phyloP scores from a whole-genome alignment of 2,113 vertebrate genomes.

The Cynopterus brachyotis region DNA sequence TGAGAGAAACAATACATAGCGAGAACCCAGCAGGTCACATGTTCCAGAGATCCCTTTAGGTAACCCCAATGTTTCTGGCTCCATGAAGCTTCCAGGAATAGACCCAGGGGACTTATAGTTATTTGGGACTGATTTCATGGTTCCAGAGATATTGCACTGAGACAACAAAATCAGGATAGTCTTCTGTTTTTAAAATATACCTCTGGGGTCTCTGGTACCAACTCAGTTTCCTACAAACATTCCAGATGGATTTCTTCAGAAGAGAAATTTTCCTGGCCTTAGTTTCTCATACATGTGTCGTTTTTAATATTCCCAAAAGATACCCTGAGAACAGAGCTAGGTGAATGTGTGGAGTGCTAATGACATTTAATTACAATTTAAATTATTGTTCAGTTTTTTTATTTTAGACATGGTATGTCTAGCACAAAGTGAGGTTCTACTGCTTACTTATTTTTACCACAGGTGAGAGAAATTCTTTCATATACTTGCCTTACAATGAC shows the following conservation, averaged over 20 bases:
- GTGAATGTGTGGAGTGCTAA: neutral
- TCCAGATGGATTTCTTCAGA: neutral
- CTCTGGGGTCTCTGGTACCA: neutral
- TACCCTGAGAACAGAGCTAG: neutral
- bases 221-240: neutral
- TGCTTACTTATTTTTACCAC: neutral
- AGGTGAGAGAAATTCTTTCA: neutral
- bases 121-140: neutral
- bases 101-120: neutral
- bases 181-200: neutral
- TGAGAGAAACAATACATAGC: neutral
- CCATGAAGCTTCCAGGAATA: neutral
- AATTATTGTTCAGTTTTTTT: neutral
- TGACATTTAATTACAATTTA: neutral
- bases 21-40: accelerated
- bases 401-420: neutral
- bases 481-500: neutral
- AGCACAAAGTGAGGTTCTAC: neutral
- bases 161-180: neutral
- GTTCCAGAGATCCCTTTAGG: neutral
- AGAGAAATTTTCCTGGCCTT: neutral
- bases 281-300: neutral
- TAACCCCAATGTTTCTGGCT: neutral
- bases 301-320: neutral
- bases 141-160: neutral